These are phyloP conservation scores for Parazoanthus swiftii DNA, from an alignment of 92 coral and sea anemone species.

Conservation along the genomic window DNA sequence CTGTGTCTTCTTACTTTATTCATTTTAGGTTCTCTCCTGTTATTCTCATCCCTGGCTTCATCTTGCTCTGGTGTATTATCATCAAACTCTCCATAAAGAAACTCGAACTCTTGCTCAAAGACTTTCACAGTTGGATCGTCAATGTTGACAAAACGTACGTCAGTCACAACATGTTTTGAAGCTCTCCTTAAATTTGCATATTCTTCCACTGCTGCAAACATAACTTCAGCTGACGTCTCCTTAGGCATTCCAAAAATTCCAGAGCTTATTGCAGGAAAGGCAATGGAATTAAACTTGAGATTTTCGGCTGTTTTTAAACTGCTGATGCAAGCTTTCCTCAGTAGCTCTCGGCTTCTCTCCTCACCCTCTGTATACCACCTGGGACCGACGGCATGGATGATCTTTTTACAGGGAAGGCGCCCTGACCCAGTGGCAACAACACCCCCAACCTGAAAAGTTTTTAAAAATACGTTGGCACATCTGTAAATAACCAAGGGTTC, in stretches of 20 bases:
- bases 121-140: constrained; percentile 39
- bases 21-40: neutral
- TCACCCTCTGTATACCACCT: constrained; percentile 14
- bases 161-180: neutral
- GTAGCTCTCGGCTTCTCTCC: constrained; percentile 1
- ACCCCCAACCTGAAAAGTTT: constrained; percentile 25
- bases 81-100: constrained; percentile 28
- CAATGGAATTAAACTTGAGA: constrained; percentile 8
- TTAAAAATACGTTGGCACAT: neutral
- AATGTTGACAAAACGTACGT: constrained; percentile 38
- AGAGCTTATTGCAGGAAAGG: constrained; percentile 58
- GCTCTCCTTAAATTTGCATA: neutral
- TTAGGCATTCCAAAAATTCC: constrained; percentile 50
- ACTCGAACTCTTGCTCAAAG: constrained; percentile 60
- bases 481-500: neutral
- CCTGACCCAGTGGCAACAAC: constrained; percentile 44
- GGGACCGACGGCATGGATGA: constrained; percentile 59
- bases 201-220: constrained; percentile 41
- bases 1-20: neutral
- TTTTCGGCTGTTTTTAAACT: constrained; percentile 17
- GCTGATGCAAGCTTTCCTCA: constrained; percentile 14
- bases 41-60: neutral
- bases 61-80: neutral
- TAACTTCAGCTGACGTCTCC: constrained; percentile 40
- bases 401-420: constrained; percentile 46